A percentile compares a stretch with the other conserved stretches of the same genome.
Evolutionary conservation across 2,113 vertebrate species (phyloP).

Genomic region (Vanacampus margaritifer): DNA sequence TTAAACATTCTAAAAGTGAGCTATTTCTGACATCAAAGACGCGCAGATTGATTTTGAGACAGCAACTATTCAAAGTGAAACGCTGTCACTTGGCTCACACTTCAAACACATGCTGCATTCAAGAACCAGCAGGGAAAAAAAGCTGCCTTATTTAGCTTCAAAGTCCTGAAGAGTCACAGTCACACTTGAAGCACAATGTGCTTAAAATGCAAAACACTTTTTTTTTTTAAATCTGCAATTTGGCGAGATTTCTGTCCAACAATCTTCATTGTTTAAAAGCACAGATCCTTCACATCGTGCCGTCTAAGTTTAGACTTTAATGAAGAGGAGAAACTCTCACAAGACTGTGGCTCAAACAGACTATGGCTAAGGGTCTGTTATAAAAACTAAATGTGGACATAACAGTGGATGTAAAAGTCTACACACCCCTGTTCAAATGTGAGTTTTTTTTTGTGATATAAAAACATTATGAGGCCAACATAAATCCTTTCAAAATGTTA

Average conservation of each 20-base stretch:
- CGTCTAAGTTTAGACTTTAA: not conserved
- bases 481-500: not conserved
- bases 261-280: not conserved
- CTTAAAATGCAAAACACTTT: not conserved
- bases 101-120: slow-evolving; percentile 47
- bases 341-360: too few species aligned
- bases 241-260: not conserved
- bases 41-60: slow-evolving; percentile 50
- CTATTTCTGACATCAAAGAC: slow-evolving; percentile 64
- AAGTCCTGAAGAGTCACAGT: slow-evolving; percentile 41
- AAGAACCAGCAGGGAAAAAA: slow-evolving; percentile 34
- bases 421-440: too few species aligned
- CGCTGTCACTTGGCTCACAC: slow-evolving; percentile 35
- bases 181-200: slow-evolving; percentile 32
- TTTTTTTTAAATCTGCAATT: not conserved
- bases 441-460: not conserved
- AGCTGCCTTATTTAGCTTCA: slow-evolving; percentile 50
- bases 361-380: too few species aligned
- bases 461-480: not conserved
- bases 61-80: slow-evolving; percentile 47
- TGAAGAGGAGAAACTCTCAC: not conserved
- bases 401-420: not conserved
- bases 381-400: not conserved
- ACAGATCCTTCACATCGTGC: not conserved
- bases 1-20: slow-evolving; percentile 29